Evolutionary conservation across 2,888 invertebrate genomes (phyloP), one percentile per base, ranked within the genome.

Genomic region (Macrophya annulata): DNA sequence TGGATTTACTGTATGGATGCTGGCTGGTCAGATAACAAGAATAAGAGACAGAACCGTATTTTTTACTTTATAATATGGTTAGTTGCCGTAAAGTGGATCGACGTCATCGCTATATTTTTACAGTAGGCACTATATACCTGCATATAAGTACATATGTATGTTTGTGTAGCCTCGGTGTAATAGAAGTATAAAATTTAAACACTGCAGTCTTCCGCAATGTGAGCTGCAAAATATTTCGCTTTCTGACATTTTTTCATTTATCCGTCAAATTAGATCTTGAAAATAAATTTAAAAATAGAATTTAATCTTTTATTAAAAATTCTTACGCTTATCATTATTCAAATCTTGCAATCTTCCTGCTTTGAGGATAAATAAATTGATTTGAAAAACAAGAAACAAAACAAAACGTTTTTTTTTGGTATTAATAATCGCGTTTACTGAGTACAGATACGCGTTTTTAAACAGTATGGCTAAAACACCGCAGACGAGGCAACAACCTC

Each of bases 1-100:
- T 83, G 83, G 83, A 83, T 83, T 83, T 83, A 71, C 83, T 48
- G 83, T 83, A 65, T 83, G 68, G 83, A 83, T 48, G 83, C 81
- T 48, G 62, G 25, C 25, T 17, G 37, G n/a, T 17, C 83, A 65
- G 83, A 83, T 83, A 83, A 68, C 45, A n/a, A n/a, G 62, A 45
- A 74, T 17, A 62, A 12, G 43, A 45, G 43, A 45, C 43, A 48
- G 15, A 55, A 59, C 59, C 65, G 43, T 81, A 25, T 81, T 77
- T 55, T 55, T 25, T 4, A 55, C 77, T 45, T 45, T 45, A 45
- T 45, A 45, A 74, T 45, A 74, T 43, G 37, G 37, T 17, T 17
- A 71, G 25, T 45, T 45, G 72, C 43, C 43, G 72, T 77, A 31
- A n/a, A 77, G 21, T 31, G 10, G 77, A 45, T 77, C 68, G 31